Evolutionary conservation across 2,797 vertebrate species (phyloP).

Genomic region (Miichthys miiuy): DNA sequence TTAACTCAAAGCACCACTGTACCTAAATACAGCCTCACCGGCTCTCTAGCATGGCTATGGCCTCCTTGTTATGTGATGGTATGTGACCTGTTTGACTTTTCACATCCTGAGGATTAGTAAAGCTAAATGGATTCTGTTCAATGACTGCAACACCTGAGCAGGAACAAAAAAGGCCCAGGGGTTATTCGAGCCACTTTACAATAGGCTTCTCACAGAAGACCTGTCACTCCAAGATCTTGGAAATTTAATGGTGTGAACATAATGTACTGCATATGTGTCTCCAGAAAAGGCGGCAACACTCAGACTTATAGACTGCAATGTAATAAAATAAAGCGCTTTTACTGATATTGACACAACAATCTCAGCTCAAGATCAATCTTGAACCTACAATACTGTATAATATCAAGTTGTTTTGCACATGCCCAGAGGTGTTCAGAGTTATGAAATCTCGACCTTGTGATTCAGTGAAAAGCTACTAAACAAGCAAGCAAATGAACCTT

Average conservation of each 20-base stretch:
- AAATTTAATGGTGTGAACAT: background rate
- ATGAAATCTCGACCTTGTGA: background rate
- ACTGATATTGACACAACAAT: background rate
- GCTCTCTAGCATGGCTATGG: background rate
- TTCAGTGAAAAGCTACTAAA: background rate
- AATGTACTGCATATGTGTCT: background rate
- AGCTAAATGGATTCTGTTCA: background rate
- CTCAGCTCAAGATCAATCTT: background rate
- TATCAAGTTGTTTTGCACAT: background rate
- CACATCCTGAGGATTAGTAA: background rate
- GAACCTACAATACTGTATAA: background rate
- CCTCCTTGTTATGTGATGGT: background rate
- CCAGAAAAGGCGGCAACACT: background rate
- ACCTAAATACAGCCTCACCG: background rate
- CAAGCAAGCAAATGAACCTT: background rate
- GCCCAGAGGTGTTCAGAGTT: background rate
- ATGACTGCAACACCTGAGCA: background rate
- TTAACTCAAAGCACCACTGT: background rate
- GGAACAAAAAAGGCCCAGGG: background rate
- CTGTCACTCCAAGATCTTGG: background rate
- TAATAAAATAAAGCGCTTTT: background rate
- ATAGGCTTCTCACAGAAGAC: background rate
- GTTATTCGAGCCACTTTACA: background rate
- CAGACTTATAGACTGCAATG: background rate
- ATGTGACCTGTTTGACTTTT: conserved; percentile 1